phyloP scores from a whole-genome alignment of 2,797 vertebrate species.

The Sebastes melanostomus region DNA sequence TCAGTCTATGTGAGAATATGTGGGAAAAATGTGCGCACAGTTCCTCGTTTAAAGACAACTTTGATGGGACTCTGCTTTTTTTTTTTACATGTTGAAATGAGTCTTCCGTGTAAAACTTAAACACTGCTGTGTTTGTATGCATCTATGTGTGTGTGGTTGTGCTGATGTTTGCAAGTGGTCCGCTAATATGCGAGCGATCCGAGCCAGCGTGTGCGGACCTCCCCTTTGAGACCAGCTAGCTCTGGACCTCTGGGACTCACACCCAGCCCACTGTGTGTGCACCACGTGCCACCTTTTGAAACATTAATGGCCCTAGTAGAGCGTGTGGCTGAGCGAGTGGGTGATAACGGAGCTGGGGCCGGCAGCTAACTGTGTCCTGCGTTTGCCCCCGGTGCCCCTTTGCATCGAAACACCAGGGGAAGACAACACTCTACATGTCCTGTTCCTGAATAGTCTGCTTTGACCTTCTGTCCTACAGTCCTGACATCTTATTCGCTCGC shows the following conservation, averaged over 20 bases:
- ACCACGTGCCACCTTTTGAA: conserved; percentile 49
- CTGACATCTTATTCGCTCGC: conserved; percentile 34
- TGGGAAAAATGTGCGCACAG: conserved; percentile 43
- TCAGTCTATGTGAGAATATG: conserved; percentile 64
- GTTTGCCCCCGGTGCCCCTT: conserved; percentile 55
- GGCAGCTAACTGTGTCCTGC: conserved; percentile 55
- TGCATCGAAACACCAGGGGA: conserved; percentile 62
- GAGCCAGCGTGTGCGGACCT: conserved; percentile 35
- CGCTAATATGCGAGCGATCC: conserved; percentile 11
- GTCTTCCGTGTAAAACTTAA: not conserved
- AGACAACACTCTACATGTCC: conserved; percentile 65
- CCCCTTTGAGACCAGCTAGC: conserved; percentile 49
- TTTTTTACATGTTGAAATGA: conserved; percentile 9
- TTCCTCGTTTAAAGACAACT: conserved; percentile 44
- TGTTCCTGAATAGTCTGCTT: conserved; percentile 49
- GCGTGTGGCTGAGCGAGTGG: conserved; percentile 50
- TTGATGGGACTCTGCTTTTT: conserved; percentile 36
- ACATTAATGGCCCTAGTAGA: conserved; percentile 55
- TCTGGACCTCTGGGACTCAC: conserved; percentile 34
- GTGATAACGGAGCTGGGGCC: conserved; percentile 55
- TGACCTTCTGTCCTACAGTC: conserved; percentile 56
- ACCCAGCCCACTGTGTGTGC: conserved; percentile 13
- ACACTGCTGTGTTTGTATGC: not conserved
- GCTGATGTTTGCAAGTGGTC: not conserved
- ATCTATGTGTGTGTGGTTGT: not conserved